Conservation (phyloP, 2,797 vertebrate species). For the Sciurus vulgaris region DNA sequence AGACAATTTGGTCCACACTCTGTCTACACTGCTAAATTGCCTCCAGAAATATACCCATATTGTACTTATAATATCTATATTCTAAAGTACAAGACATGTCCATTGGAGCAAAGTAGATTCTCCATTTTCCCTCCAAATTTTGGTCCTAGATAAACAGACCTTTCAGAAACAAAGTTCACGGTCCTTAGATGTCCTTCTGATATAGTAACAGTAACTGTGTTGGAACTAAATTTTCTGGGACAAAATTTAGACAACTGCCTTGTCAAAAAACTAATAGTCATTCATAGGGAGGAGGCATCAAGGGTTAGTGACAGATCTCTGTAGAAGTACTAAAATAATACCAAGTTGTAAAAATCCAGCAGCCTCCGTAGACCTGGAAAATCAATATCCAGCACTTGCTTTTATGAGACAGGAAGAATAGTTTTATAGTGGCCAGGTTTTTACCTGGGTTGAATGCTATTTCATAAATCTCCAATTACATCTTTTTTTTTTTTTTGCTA, state of each 20-base stretch:
- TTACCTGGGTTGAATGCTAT: neutral
- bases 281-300: neutral
- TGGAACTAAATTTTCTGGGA: neutral
- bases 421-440: neutral
- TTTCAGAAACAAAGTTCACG: neutral
- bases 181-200: neutral
- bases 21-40: neutral
- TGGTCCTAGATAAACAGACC: neutral
- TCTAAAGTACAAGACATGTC: neutral
- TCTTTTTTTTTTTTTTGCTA: too few species aligned
- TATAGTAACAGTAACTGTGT: neutral
- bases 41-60: neutral
- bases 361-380: neutral
- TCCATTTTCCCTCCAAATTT: neutral
- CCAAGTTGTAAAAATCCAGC: neutral
- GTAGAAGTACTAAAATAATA: neutral
- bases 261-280: neutral
- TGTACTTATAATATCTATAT: neutral
- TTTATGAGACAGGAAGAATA: neutral
- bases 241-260: neutral
- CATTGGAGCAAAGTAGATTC: neutral
- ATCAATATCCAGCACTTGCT: neutral
- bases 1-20: neutral
- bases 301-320: neutral
- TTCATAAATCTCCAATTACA: neutral